phyloP scores from a whole-genome alignment of 2,888 invertebrate genomes.

The Bhutanitis thaidina region DNA sequence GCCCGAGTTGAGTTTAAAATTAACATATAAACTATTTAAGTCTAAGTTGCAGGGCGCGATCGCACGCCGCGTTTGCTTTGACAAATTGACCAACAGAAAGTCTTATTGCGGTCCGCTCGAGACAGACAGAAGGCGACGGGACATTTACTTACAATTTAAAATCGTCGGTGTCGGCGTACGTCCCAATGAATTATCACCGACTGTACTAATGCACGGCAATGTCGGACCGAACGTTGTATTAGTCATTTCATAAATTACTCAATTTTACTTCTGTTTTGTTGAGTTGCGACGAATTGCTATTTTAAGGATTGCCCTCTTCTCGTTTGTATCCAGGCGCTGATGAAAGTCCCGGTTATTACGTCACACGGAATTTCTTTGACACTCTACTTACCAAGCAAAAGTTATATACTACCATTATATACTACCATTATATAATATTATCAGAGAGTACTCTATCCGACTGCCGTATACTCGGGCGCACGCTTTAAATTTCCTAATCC shows the following conservation, averaged over 20 bases:
- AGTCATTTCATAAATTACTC: conserved; percentile 18
- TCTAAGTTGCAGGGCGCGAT: conserved; percentile 20
- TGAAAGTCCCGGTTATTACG: too few relatives aligned
- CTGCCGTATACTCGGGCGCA: too few relatives aligned
- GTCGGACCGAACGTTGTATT: conserved; percentile 16
- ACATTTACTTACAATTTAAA: conserved; percentile 38
- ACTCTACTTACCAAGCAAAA: too few relatives aligned
- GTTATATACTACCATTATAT: too few relatives aligned
- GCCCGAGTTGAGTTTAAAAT: not conserved
- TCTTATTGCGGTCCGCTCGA: not conserved
- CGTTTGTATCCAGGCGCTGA: too few relatives aligned
- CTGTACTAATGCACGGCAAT: conserved; percentile 25
- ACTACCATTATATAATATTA: too few relatives aligned
- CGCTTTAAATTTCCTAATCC: too few relatives aligned
- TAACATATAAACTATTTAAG: conserved; percentile 9
- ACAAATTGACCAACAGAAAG: conserved; percentile 30
- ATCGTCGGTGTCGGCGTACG: conserved; percentile 30
- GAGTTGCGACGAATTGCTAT: conserved; percentile 1
- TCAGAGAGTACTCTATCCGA: too few relatives aligned
- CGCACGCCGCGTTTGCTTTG: conserved; percentile 43
- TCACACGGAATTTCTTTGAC: too few relatives aligned
- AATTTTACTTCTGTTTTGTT: conserved; percentile 5
- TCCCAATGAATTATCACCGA: conserved; percentile 38
- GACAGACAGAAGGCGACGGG: conserved; percentile 29
- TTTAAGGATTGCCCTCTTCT: too few relatives aligned